Conservation (phyloP, 2,113 vertebrate genomes). For the Aix galericulata region DNA sequence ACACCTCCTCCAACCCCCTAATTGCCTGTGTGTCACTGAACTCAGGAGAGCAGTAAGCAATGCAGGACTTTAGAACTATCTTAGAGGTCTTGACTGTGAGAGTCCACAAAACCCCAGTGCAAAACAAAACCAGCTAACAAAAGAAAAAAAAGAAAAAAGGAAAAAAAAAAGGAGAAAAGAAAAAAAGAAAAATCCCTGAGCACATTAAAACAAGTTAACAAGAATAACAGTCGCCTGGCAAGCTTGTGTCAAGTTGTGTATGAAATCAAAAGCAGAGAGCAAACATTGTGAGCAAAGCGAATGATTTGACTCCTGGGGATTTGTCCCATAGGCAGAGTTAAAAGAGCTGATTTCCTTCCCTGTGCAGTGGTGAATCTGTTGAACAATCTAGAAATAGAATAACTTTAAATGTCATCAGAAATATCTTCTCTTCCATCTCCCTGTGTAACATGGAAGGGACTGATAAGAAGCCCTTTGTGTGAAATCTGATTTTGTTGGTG, state of each 20-base stretch:
- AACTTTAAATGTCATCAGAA: not conserved
- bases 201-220: not conserved
- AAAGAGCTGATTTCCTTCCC: not conserved
- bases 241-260: not conserved
- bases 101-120: fast-evolving
- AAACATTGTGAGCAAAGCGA: not conserved
- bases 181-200: not conserved
- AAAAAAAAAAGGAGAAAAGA: not conserved
- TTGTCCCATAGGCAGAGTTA: not conserved
- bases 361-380: not conserved
- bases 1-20: not conserved
- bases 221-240: not conserved
- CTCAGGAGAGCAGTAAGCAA: not conserved
- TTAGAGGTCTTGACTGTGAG: not conserved
- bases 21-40: not conserved
- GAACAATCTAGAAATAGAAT: not conserved
- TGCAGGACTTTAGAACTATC: not conserved
- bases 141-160: not conserved
- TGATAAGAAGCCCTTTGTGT: not conserved
- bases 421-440: not conserved
- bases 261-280: slow-evolving; percentile 9
- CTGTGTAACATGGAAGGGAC: not conserved
- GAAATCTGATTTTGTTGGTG: not conserved
- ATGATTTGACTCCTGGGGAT: not conserved
- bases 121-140: not conserved